Evolutionary conservation across 2,113 vertebrate species (phyloP), one percentile per base, ranked within the genome.

Genomic region (Cheilinus undulatus): DNA sequence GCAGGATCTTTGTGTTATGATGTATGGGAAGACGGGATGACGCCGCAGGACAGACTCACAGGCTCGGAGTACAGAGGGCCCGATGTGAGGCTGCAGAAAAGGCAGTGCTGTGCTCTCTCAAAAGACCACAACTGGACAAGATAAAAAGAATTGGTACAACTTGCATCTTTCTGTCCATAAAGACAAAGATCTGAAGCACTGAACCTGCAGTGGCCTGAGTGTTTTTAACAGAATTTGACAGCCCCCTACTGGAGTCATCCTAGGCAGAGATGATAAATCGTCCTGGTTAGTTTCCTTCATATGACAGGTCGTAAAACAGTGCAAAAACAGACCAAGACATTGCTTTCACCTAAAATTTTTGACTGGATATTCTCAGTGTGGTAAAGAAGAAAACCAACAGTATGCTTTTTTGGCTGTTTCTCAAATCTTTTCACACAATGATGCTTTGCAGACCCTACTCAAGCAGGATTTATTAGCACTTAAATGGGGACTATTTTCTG

Each of bases 1-100:
- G 65, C 32, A 11, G 68, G 54, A 84, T 78, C 64, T 13, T 54
- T 45, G 26, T 57, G 43, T 78, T 69, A 69, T 83, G 86, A 88
- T 79, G 46, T 79, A 86, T 66, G 49, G 23, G 28, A 77, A 64
- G 79, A 72, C 36, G 1, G 2, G 40, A 49, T 66, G 68, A 76
- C 38, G 63, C 71, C 57, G 3, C 62, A 77, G 80, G n/a, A 74
- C 77, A 66, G 66, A 75, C 63, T 40, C 63, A 76, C 71, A 59
- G 64, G 42, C 63, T 68, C 48, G 40, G n/a, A 1, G 46, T 36
- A 5, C 12, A 8, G 20, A 82, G 5, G 14, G 40, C 4, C n/a
- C 17, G 40, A 42, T 5, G 40, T 63, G 19, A 43, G 19, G 7
- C 2, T 27, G 38, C 36, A 11, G 7, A 36, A 56, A 12, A 49